Evolutionary conservation across 2,888 invertebrate genomes (phyloP), one percentile per base, ranked within the genome.

Genomic region (Pristionchus mayeri): DNA sequence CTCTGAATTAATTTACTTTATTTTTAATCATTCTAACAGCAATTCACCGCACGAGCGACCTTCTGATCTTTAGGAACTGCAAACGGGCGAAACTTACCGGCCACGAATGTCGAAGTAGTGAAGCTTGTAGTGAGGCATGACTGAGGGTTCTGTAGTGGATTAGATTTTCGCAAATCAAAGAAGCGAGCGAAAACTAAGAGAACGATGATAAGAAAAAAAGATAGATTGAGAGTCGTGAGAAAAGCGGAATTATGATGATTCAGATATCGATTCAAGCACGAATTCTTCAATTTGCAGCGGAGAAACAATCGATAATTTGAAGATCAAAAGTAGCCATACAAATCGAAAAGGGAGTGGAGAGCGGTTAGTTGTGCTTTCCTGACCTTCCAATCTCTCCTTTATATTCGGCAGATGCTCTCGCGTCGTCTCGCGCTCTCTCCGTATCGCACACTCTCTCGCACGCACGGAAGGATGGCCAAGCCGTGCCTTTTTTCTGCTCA

Each of bases 61-160:
- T n/a, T n/a, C n/a, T n/a, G n/a, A n/a, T n/a, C 4, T 30, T 57
- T 6, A 57, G 7, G 21, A 57, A 57, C 21, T 24, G 27, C 27
- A 27, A 63, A 63, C 3, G 21, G 21, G 7, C 24, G 18, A 4
- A 2, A 40, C 37, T 18, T 3, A 67, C 67, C 67, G 67, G 11
- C 37, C 76, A 16, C 76, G 76, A 13, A 76, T 16, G 76, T 76
- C 76, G 50, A 76, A 76, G 48, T 76, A 76, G 44, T 44, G 44
- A 16, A 76, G 48, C 50, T 76, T 76, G 50, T 48, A 76, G 48
- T 44, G 50, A 1, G 76, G 76, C 76, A 76, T 76, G 44, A 3
- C n/a, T 11, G 34, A 34, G 3, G 34, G 21, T 60, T 57, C 44
- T 44, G 44, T n/a, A n/a, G n/a, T 52, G 21, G 16, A 16, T 52